phyloP scores from a whole-genome alignment of 30 jellyfish, hydroid and myxozoan genomes.

The Chrysaora quinquecirrha region DNA sequence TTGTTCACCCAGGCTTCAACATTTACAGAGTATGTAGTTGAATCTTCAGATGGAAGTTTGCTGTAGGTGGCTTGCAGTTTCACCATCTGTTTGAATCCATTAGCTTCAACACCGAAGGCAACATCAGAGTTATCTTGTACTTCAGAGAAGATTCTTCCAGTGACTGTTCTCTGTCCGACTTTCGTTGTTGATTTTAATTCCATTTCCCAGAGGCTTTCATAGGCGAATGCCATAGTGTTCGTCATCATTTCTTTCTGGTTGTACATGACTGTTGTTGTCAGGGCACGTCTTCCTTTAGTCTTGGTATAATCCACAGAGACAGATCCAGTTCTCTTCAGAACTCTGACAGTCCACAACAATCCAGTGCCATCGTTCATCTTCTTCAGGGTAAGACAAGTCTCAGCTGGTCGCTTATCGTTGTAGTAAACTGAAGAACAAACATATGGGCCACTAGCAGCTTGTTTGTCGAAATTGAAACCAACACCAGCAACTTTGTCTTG shows the following conservation, averaged over 20 bases:
- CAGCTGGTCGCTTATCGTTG: conserved; percentile 54
- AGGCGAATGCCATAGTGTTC: conserved; percentile 68
- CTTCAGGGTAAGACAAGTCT: conserved; percentile 32
- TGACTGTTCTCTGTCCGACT: conserved; percentile 48
- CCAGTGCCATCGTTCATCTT: conserved; percentile 6
- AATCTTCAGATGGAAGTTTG: conserved; percentile 27
- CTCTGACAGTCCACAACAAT: conserved; percentile 50
- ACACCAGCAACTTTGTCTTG: conserved; percentile 34
- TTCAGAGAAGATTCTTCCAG: conserved; percentile 57
- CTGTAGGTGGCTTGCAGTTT: conserved; percentile 71
- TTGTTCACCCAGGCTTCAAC: conserved; percentile 75
- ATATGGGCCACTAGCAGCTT: conserved; percentile 2
- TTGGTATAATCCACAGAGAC: conserved; percentile 54
- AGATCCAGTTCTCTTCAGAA: conserved; percentile 63
- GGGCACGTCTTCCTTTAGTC: conserved; percentile 41
- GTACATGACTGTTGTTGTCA: conserved; percentile 58
- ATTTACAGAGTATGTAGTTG: conserved; percentile 46
- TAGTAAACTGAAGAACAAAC: conserved; percentile 59
- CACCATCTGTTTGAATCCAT: conserved; percentile 55
- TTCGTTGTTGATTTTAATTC: conserved; percentile 62
- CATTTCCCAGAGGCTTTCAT: conserved; percentile 72
- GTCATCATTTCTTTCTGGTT: conserved; percentile 63
- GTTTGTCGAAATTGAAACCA: background rate
- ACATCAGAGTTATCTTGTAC: conserved; percentile 34
- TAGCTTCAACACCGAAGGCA: conserved; percentile 73